Evolutionary conservation across 2,888 invertebrate genomes (phyloP), one percentile per base, ranked within the genome.

Genomic region (Patella caerulea): DNA sequence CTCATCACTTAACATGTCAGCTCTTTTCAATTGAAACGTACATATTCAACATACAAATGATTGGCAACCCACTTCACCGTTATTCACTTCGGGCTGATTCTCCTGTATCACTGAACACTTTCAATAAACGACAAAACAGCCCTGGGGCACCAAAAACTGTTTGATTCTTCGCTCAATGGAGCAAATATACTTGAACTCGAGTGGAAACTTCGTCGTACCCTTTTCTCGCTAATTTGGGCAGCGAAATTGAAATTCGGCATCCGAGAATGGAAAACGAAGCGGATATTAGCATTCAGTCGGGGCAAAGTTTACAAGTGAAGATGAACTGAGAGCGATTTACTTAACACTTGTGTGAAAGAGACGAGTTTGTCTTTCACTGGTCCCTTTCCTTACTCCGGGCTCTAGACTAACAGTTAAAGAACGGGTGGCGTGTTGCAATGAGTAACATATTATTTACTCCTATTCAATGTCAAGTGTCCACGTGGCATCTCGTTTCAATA

Each of bases 141-240:
- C 65, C 65, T 14, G 19, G 65, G 65, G 19, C 24, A 24, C 65
- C 19, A 24, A 24, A 65, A 24, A 65, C 19, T 65, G 65, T 65
- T 65, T 65, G 65, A 24, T 65, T 65, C 65, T 19, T 19, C 19
- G 24, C 65, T 65, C 7, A 14, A 65, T 65, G 19, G 65, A 65
- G 65, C 65, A 65, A 65, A 65, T 65, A 65, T 65, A 65, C 65
- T 65, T 65, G 19, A 65, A 65, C 65, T 65, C 65, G 65, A 65
- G 65, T 65, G 65, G 65, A 65, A 65, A 65, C 65, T 19, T 19
- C 65, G 19, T 12, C 12, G 65, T 24, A 24, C 65, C 24, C 65
- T 65, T 24, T 65, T 65, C 11, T 24, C 65, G 24, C 19, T 65
- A 65, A 65, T 65, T 65, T 65, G 24, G 65, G 65, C 65, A 24